Base-by-base conservation (phyloP, 2,888 invertebrate genomes). In the Cybosia mesomella region DNA sequence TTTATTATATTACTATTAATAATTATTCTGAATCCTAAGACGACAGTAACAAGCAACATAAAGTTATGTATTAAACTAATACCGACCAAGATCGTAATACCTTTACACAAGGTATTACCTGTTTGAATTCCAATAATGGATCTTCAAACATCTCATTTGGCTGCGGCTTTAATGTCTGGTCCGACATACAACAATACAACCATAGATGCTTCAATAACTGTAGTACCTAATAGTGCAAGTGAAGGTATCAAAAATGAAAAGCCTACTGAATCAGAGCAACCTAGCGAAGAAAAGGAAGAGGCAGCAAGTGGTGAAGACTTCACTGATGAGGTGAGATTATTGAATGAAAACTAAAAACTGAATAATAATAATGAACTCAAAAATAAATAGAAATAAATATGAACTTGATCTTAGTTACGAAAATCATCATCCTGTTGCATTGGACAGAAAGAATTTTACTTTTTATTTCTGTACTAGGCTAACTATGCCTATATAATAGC, bases 101-200 rank as follows among this genome's bases (percentile, higher is more conserved):
- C 24, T 59, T 39, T 39, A 39, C 21, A 18, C 15, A 15, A 39
- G 0, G 15, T 43, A 43, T 9, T 43, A 18, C 18, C 18, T 5
- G 43, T 43, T 49, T 49, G n/a, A 49, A 32, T 49, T 49, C n/a
- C 24, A 2, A 54, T 22, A n/a, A 95, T 94, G 94, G 93, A 95
- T 85, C 81, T 94, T 61, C 91, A 92, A 87, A 93, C 93, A n/a
- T 94, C 95, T 15, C 95, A 95, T 76, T 89, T 95, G 77, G 95
- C 95, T 58, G 95, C 95, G 53, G 95, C 95, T 5, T 82, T 95
- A 72, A 92, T 95, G 94, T 91, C 94, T n/a, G 92, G 92, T 24
- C 85, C 87, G 22, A 86, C 83, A 15, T 90, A 88, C 76, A 89
- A 77, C 66, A 86, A 71, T 77, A 71, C 82, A 21, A 58, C 78